These are phyloP conservation scores for Vesta saturnalis DNA, from an alignment of 2,888 invertebrate species.

Conservation along the genomic window DNA sequence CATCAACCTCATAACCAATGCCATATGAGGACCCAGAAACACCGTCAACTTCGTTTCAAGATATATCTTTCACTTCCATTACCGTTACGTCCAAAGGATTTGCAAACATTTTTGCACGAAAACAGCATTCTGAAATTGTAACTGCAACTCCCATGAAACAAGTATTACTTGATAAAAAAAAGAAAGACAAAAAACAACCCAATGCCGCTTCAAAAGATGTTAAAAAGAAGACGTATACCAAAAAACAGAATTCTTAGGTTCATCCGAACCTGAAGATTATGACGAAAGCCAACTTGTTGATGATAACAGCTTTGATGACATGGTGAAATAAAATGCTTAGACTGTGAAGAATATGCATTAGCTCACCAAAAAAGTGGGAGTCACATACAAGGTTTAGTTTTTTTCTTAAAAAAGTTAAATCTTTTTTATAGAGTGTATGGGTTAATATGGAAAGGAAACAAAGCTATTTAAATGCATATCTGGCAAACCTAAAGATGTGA, in stretches of 20 bases:
- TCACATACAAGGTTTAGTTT: too few relatives aligned
- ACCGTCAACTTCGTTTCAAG: neutral
- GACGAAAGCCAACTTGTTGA: neutral
- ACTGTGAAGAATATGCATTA: neutral
- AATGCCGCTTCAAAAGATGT: neutral
- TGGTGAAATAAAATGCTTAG: neutral
- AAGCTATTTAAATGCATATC: too few relatives aligned
- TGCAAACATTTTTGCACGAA: neutral
- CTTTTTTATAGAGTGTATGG: too few relatives aligned
- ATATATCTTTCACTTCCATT: neutral
- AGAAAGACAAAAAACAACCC: neutral
- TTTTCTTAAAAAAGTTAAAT: too few relatives aligned
- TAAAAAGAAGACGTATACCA: neutral
- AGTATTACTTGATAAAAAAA: neutral
- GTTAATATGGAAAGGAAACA: too few relatives aligned
- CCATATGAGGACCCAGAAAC: neutral
- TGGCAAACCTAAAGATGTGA: too few relatives aligned
- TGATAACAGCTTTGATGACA: neutral
- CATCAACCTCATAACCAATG: neutral
- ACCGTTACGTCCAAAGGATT: neutral
- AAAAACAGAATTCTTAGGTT: neutral
- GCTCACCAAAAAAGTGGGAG: neutral
- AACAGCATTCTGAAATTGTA: slow-evolving; percentile 6
- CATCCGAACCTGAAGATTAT: neutral
- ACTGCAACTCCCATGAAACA: slow-evolving; percentile 7